A percentile compares a stretch with the other conserved stretches of the same genome.
Evolutionary conservation across 2,888 invertebrate genomes (phyloP).

Genomic region (Tillus elongatus): DNA sequence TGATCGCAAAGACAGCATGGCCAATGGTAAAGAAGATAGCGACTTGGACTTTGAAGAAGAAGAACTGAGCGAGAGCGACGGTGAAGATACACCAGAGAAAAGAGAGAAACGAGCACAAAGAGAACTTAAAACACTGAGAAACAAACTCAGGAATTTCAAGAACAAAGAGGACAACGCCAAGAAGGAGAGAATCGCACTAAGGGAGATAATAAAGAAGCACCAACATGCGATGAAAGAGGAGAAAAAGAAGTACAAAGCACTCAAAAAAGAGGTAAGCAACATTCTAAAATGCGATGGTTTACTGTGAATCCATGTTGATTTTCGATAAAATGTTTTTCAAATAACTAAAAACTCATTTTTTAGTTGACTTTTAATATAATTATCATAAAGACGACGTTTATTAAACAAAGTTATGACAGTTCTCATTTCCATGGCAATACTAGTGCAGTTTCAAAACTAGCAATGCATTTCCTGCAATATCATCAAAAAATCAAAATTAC

Average conservation of each 20-base stretch:
- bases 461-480: no score
- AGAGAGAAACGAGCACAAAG: constrained; percentile 51
- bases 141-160: constrained; percentile 47
- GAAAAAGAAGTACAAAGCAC: constrained; percentile 69
- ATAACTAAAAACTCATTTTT: no score
- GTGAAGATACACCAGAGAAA: constrained; percentile 57
- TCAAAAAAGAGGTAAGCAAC: constrained; percentile 76
- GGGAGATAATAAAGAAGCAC: constrained; percentile 73
- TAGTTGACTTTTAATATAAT: no score
- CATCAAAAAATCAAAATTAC: no score
- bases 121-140: constrained; percentile 57
- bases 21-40: constrained; percentile 46
- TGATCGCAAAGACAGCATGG: constrained; percentile 43
- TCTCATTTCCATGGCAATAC: no score
- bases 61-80: constrained; percentile 54
- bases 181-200: constrained; percentile 67
- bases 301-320: no score
- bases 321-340: no score
- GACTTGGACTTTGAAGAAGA: constrained; percentile 48
- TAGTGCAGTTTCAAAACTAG: no score
- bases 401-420: no score
- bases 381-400: no score
- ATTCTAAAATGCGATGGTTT: no score
- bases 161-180: constrained; percentile 64
- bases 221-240: constrained; percentile 69